Base-by-base conservation (phyloP, 1,140 invertebrate genomes). In the Saccostrea glomerata region DNA sequence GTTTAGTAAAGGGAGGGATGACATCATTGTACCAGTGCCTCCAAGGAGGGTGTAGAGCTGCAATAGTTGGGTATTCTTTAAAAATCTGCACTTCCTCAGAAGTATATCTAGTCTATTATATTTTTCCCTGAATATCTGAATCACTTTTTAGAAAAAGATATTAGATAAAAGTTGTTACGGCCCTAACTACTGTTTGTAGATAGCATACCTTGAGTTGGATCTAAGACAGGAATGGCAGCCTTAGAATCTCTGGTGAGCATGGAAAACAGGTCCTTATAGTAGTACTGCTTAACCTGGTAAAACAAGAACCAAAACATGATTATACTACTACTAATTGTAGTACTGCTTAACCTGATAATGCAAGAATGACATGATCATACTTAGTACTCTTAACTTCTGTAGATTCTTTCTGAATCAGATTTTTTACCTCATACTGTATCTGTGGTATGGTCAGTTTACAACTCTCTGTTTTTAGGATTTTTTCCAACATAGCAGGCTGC, bases 191-290 rank as follows among this genome's bases (percentile, higher is more conserved):
- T 54, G 17, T 54, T 83, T 13, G 17, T 7, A 54, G 11, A 15
- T n/a, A 47, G 66, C 88, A 86, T 89, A 94, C 94, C 93, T 92
- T 94, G 94, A 82, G 94, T 94, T 36, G 93, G 94, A 89, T 94
- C 94, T 47, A 94, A 89, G 1, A 94, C 93, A 40, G 94, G 94
- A 89, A 94, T 91, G 40, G 93, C 93, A n/a, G 93, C 91, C 87
- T 94, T 94, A 83, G 92, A 90, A 83, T 94, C 93, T 88, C 93
- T 87, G 2, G 88, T 92, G 30, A 94, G 87, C 88, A 93, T 90
- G 6, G 90, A 83, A 82, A 89, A 93, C 85, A 94, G 87, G 0
- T 93, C 92, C 82, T 90, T 88, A 82, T 94, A 94, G 73, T 93
- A 91, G 83, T 94, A 87, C 12, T 91, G 88, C 58, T 94, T 94